Conservation (phyloP, 2,797 vertebrate species). For the Rhinophrynus dorsalis region DNA sequence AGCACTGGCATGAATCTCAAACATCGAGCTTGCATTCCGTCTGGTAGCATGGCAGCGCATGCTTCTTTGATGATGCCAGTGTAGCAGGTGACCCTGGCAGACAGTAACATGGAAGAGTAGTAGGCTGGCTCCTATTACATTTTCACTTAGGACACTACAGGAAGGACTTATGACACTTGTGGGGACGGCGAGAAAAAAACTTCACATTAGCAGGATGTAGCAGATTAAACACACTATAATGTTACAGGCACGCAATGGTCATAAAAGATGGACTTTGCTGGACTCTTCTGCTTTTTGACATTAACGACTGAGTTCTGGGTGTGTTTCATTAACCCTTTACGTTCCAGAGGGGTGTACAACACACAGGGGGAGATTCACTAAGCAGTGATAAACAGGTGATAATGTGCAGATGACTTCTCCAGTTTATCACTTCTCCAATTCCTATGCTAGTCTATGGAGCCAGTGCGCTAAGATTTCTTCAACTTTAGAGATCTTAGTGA, state of each 20-base stretch:
- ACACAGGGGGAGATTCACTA: too few relatives aligned
- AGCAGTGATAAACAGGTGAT: too few relatives aligned
- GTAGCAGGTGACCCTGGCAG: slow-evolving; percentile 74
- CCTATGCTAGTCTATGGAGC: too few relatives aligned
- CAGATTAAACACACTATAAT: slow-evolving; percentile 66
- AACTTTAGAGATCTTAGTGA: too few relatives aligned
- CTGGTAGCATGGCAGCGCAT: slow-evolving; percentile 69
- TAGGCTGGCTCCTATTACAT: slow-evolving; percentile 70
- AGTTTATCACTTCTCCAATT: too few relatives aligned
- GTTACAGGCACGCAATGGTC: slow-evolving; percentile 55
- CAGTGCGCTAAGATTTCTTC: too few relatives aligned
- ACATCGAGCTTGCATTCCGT: slow-evolving; percentile 72
- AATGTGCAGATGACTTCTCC: too few relatives aligned
- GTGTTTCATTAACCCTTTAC: too few relatives aligned
- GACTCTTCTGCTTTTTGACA: too few relatives aligned
- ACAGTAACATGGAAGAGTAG: slow-evolving; percentile 64
- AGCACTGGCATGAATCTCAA: slow-evolving; percentile 74
- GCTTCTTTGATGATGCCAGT: slow-evolving; percentile 71
- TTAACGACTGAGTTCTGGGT: too few relatives aligned
- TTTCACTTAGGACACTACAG: slow-evolving; percentile 73
- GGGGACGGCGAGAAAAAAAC: slow-evolving; percentile 70
- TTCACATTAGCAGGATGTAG: slow-evolving; percentile 73
- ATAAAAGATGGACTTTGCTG: too few relatives aligned
- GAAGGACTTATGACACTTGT: slow-evolving; percentile 70
- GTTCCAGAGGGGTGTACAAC: too few relatives aligned